These are phyloP conservation scores for Volucella inflata DNA, from an alignment of 2,888 invertebrate species.

Conservation along the genomic window DNA sequence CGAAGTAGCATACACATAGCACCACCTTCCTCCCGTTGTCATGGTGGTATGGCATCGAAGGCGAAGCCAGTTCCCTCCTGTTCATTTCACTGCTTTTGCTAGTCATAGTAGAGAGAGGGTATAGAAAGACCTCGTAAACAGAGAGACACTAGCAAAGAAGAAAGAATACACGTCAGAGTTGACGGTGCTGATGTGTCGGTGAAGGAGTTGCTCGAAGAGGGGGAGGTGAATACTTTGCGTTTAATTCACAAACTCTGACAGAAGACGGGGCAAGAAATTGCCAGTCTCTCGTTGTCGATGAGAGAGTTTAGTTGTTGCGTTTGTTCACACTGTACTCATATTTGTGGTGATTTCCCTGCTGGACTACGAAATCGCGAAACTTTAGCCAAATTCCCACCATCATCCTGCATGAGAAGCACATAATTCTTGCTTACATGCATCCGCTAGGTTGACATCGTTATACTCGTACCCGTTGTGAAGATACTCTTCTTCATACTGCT, in stretches of 20 bases:
- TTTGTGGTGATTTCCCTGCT: constrained; percentile 5
- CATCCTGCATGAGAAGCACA: constrained; percentile 2
- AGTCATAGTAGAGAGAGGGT: constrained; percentile 57
- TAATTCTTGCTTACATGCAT: constrained; percentile 7
- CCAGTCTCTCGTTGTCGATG: constrained; percentile 69
- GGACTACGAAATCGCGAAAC: constrained; percentile 14
- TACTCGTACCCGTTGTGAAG: background rate
- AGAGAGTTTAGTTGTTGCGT: constrained; percentile 62
- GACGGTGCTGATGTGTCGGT: background rate
- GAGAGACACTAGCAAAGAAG: constrained; percentile 54
- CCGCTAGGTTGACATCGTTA: constrained; percentile 8
- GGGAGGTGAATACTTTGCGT: constrained; percentile 55
- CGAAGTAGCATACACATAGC: constrained; percentile 11
- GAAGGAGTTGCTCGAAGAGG: constrained; percentile 36
- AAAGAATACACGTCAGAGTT: constrained; percentile 48
- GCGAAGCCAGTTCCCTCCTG: constrained; percentile 17
- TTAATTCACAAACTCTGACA: constrained; percentile 67
- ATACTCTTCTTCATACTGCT: background rate
- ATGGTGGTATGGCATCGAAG: constrained; percentile 26
- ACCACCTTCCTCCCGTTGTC: constrained; percentile 36
- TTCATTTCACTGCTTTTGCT: constrained; percentile 21
- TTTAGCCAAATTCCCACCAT: background rate
- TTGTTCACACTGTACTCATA: constrained; percentile 13
- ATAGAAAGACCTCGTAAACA: constrained; percentile 60
- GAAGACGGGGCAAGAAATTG: constrained; percentile 60